Evolutionary conservation across 2,113 vertebrate species (phyloP).

Genomic region (Odocoileus hemionus): DNA sequence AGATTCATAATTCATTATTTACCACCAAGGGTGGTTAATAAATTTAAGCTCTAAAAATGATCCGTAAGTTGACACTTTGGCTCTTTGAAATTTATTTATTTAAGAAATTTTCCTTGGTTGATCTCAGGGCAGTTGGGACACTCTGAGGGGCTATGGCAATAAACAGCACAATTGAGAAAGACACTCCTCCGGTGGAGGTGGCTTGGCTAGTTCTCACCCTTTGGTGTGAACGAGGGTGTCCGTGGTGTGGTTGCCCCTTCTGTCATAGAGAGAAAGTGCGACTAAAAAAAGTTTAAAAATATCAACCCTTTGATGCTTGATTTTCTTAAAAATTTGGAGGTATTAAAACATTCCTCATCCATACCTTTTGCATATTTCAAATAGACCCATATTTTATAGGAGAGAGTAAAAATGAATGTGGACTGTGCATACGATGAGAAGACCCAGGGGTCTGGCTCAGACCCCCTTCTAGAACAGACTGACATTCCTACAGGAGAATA

Average conservation of each 20-base stretch:
- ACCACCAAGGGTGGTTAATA: constrained; percentile 58
- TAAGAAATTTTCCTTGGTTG: constrained; percentile 44
- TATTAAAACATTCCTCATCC: constrained; percentile 71
- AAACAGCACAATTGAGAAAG: constrained; percentile 19
- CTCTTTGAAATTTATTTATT: constrained; percentile 40
- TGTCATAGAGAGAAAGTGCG: constrained; percentile 46
- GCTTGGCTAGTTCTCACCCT: background rate
- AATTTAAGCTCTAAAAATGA: constrained; percentile 57
- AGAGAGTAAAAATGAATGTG: constrained; percentile 49
- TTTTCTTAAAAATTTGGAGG: constrained; percentile 75
- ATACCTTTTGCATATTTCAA: constrained; percentile 82
- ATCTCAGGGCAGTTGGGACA: background rate
- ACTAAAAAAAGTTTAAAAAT: constrained; percentile 46
- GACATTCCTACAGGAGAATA: constrained; percentile 89
- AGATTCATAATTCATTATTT: constrained; percentile 39
- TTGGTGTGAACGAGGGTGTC: background rate
- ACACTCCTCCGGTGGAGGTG: background rate
- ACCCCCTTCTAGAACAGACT: constrained; percentile 85
- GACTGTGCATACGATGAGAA: constrained; percentile 71
- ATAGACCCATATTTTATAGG: constrained; percentile 75
- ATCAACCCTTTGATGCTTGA: constrained; percentile 59
- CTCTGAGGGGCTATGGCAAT: background rate
- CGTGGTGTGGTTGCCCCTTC: background rate
- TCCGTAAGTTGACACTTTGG: constrained; percentile 32
- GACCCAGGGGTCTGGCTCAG: constrained; percentile 82